Percentiles rank a stretch among this genome's conserved stretches.
Conservation (phyloP, 2,888 invertebrate genomes). For the Celastrina argiolus region DNA sequence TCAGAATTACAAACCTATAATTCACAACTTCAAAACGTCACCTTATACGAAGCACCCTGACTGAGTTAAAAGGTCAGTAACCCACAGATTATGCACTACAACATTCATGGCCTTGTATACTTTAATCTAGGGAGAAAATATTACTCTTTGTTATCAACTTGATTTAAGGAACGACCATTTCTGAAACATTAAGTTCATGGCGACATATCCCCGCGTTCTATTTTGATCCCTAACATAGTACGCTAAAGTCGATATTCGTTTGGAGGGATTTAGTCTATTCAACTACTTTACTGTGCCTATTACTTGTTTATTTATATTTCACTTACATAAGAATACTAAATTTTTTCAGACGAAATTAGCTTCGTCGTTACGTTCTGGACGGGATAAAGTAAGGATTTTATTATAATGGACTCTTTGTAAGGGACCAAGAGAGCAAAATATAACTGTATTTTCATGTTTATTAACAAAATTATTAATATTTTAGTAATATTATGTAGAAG, state of each 20-base stretch:
- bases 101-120: constrained; percentile 36
- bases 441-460: too few relatives aligned
- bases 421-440: background rate
- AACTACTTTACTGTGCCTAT: constrained; percentile 8
- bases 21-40: background rate
- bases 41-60: background rate
- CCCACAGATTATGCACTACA: constrained; percentile 31
- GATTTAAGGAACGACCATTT: constrained; percentile 38
- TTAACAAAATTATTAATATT: too few relatives aligned
- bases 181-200: constrained; percentile 38
- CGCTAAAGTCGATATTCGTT: background rate
- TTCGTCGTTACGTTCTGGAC: background rate
- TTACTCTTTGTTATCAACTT: constrained; percentile 39
- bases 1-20: too few relatives aligned
- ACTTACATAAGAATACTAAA: constrained; percentile 10
- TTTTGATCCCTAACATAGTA: background rate
- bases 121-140: constrained; percentile 38
- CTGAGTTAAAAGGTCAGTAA: constrained; percentile 27
- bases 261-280: background rate
- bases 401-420: background rate
- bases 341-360: constrained; percentile 1
- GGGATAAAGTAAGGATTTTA: background rate
- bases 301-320: constrained; percentile 20
- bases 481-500: too few relatives aligned
- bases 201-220: background rate